Base-by-base conservation (phyloP, 2,888 invertebrate genomes). In the Tholera decimalis region DNA sequence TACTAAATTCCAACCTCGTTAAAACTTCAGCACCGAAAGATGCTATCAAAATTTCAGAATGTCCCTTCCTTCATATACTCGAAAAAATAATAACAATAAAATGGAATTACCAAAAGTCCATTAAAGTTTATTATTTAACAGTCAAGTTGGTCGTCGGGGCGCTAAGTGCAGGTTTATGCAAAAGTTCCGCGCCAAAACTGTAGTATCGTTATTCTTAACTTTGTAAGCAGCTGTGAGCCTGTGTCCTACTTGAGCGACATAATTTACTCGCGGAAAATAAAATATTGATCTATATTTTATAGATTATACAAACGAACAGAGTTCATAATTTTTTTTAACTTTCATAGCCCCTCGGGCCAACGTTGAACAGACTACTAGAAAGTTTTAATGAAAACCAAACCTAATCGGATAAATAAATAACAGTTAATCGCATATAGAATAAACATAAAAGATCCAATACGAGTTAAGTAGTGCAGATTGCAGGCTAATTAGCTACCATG, bases 131-230 rank as follows among this genome's bases (percentile, higher is more conserved):
- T 85, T 83, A 84, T 85, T 85, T 84, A 87, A 83, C 73, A 82
- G 82, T 77, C 65, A 79, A 81, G 76, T 81, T 73, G 57, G 73
- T 64, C 77, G 79, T 69, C 72, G 39, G 72, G 64, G 67, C 54
- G 75, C 74, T 85, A 84, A 87, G 84, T 85, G 83, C 85, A 84
- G 81, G 82, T 86, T 87, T 83, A 85, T 81, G 78, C 76, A 77
- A 72, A 86, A 87, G 83, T 88, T 82, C 43, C 83, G 68, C 60
- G 72, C 67, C 77, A 68, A 73, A 89, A 87, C 83, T 84, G 75
- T 80, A 77, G 82, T 85, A 86, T 83, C 83, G 83, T 88, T 87
- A 84, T 83, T 87, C 83, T 79, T 80, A 83, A 85, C 82, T 84
- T 84, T 76, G 77, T 80, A 80, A 84, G 77, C 89, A 90, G 85